Percentiles rank a stretch among this genome's conserved stretches.
These are phyloP conservation scores for Pandion haliaetus DNA, from an alignment of 2,113 vertebrate genomes.

Conservation along the genomic window DNA sequence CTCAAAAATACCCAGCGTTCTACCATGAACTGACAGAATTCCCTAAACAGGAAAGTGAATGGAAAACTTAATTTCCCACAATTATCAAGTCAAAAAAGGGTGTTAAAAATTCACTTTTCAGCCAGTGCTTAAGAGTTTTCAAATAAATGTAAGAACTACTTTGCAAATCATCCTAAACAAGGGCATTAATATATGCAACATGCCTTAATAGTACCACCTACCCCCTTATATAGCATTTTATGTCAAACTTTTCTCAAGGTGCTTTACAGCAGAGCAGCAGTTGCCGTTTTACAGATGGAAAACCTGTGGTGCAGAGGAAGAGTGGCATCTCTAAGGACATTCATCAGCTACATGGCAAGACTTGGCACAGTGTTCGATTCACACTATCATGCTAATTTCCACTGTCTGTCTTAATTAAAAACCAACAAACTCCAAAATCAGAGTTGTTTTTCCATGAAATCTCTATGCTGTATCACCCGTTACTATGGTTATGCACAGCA, in stretches of 20 bases:
- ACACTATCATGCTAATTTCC: neutral
- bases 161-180: neutral
- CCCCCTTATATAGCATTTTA: rapidly evolving
- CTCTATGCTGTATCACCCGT: neutral
- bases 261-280: neutral
- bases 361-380: neutral
- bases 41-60: neutral
- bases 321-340: neutral
- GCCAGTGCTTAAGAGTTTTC: neutral
- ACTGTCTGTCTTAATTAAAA: neutral
- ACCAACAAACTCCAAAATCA: neutral
- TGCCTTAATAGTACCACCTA: neutral
- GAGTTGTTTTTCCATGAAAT: neutral
- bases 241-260: neutral
- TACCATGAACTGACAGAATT: neutral
- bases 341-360: neutral
- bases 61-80: neutral
- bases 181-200: neutral
- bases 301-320: neutral
- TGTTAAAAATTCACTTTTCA: neutral
- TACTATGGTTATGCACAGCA: neutral
- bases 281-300: neutral
- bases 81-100: neutral
- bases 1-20: neutral
- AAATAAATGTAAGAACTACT: neutral